Evolutionary conservation across 2,113 vertebrate species (phyloP).

Genomic region (Chrysochloris asiatica): DNA sequence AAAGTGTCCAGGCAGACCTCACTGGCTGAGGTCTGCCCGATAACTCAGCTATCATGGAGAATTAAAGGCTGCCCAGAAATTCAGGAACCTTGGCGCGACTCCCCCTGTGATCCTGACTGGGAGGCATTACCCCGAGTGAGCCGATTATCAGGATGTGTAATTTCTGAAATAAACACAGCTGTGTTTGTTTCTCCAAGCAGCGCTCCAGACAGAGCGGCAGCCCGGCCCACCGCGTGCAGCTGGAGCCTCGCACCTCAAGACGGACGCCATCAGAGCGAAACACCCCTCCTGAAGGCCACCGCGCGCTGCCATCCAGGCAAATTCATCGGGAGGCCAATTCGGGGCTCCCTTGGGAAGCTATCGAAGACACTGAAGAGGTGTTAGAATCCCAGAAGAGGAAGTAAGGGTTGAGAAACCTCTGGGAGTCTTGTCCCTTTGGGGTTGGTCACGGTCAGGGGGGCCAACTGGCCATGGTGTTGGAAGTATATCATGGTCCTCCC

Average conservation of each 20-base stretch:
- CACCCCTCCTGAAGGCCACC: not conserved
- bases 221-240: conserved; percentile 54
- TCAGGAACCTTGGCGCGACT: conserved; percentile 29
- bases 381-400: not conserved
- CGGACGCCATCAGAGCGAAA: not conserved
- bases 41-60: not conserved
- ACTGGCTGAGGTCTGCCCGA: conserved; percentile 5
- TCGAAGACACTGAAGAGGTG: not conserved
- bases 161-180: conserved; percentile 83
- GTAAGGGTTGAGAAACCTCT: not conserved
- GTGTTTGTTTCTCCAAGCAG: conserved; percentile 75
- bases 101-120: conserved; percentile 70
- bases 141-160: conserved; percentile 77
- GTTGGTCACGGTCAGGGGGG: not conserved
- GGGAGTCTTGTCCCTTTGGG: not conserved
- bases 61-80: conserved; percentile 41
- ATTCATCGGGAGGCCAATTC: not conserved
- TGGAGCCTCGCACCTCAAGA: conserved; percentile 74
- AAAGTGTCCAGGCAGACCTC: not conserved
- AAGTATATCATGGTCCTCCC: not conserved
- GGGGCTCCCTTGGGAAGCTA: not conserved
- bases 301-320: not conserved
- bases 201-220: conserved; percentile 64
- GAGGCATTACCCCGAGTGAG: conserved; percentile 73
- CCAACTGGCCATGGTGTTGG: not conserved